These are phyloP conservation scores for Phyllostomus hastatus DNA, from an alignment of 2,113 vertebrate genomes.

Conservation along the genomic window DNA sequence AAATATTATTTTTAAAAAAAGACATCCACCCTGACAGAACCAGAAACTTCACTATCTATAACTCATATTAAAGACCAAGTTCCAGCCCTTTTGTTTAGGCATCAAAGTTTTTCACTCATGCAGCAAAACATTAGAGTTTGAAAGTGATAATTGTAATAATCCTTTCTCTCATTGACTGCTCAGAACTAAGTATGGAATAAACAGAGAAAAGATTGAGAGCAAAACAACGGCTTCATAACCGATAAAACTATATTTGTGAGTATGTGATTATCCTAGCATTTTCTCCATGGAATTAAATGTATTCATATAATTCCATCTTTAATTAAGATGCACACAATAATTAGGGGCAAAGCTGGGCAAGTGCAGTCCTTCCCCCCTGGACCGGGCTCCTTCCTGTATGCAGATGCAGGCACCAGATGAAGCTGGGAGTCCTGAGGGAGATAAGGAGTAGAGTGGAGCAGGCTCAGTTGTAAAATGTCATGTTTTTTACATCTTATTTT, in stretches of 20 bases:
- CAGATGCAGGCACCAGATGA: neutral
- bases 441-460: neutral
- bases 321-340: neutral
- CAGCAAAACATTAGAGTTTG: neutral
- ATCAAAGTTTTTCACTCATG: neutral
- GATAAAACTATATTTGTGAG: neutral
- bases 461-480: neutral
- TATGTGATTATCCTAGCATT: neutral
- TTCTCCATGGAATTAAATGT: neutral
- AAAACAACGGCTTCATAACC: neutral
- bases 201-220: neutral
- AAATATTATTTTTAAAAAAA: neutral
- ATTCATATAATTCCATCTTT: neutral
- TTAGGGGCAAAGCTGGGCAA: neutral
- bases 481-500: neutral
- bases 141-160: neutral
- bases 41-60: neutral
- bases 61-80: neutral
- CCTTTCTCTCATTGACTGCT: neutral
- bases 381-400: rapidly evolving
- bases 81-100: neutral
- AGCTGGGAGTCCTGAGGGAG: neutral
- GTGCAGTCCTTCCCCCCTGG: neutral
- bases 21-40: neutral
- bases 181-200: neutral